Evolutionary conservation across 2,888 invertebrate species (phyloP), one percentile per base, ranked within the genome.

Genomic region (Eumacrocentrus americanus): DNA sequence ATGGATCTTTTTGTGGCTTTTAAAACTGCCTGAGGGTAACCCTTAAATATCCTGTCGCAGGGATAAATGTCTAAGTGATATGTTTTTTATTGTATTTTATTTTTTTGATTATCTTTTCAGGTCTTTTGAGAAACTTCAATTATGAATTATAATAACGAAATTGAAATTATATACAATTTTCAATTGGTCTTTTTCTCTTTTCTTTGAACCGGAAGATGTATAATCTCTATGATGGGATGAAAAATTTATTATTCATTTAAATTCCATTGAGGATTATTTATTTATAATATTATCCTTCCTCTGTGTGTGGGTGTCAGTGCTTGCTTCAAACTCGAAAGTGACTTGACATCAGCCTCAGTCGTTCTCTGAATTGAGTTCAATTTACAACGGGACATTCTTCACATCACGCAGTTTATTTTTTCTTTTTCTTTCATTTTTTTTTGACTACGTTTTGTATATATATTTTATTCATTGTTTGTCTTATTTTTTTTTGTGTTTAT

Each of bases 381-480:
- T 72, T 73, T 74, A 73, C 72, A 76, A 73, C 66, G 67, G 70
- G 70, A 71, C 73, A 73, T 61, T 71, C 72, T 70, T 75, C n/a
- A n/a, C n/a, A n/a, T n/a, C n/a, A n/a, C n/a, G 73, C 69, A 71
- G 70, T 60, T 12, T 53, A 25, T 37, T 58, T 37, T 37, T 22
- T 18, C 16, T 44, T 16, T 12, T 34, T 44, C 20, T 9, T 55
- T n/a, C 40, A 23, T n/a, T n/a, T n/a, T n/a, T n/a, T n/a, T n/a
- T n/a, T n/a, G n/a, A n/a, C n/a, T n/a, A n/a, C 29, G 5, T 6
- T 29, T 29, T 29, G 29, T 29, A 29, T 29, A 29, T 29, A 29
- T 29, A 29, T 29, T 29, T 29, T 29, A 29, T 9, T 40, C 29
- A 23, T 29, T 22, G 58, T 65, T 58, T 40, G 40, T n/a, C n/a